These are phyloP conservation scores for Holothuria scabra DNA, from an alignment of 53 echinoderm and acorn worm species.

Conservation along the genomic window DNA sequence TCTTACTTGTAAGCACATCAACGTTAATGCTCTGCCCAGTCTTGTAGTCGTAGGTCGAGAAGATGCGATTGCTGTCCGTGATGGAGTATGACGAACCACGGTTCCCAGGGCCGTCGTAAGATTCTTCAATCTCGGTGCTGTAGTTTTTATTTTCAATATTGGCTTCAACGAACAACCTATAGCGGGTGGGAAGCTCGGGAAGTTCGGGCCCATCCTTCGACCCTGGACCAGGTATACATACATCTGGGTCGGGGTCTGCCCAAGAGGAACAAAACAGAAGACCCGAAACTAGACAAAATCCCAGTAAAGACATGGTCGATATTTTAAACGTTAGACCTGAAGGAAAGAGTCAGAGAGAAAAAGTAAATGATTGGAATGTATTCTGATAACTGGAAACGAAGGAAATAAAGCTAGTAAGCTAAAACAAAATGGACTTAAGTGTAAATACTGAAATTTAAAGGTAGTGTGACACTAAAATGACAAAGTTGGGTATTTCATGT, in stretches of 20 bases:
- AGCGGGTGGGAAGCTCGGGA: slow-evolving; percentile 61
- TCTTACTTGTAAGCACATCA: slow-evolving; percentile 23
- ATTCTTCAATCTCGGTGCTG: slow-evolving; percentile 72
- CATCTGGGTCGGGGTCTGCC: slow-evolving; percentile 53
- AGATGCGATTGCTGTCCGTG: slow-evolving; percentile 35
- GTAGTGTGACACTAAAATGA: no score
- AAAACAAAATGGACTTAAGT: no score
- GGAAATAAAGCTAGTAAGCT: no score
- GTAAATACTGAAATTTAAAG: no score
- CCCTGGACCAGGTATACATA: slow-evolving; percentile 63
- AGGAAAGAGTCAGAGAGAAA: no score
- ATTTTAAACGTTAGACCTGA: no score
- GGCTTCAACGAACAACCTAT: slow-evolving; percentile 61
- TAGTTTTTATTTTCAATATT: slow-evolving; percentile 61
- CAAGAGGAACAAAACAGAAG: no score
- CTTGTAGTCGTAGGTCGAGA: slow-evolving; percentile 62
- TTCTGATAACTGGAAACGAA: no score
- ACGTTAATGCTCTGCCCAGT: slow-evolving; percentile 65
- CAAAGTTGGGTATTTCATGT: no score
- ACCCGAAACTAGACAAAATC: no score
- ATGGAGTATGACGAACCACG: slow-evolving; percentile 62
- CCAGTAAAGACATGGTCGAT: no score
- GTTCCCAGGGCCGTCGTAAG: slow-evolving; percentile 71
- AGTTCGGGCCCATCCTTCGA: slow-evolving; percentile 61
- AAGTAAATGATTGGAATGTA: no score